Evolutionary conservation across 2,797 vertebrate genomes (phyloP), one percentile per base, ranked within the genome.

Genomic region (Emys orbicularis): DNA sequence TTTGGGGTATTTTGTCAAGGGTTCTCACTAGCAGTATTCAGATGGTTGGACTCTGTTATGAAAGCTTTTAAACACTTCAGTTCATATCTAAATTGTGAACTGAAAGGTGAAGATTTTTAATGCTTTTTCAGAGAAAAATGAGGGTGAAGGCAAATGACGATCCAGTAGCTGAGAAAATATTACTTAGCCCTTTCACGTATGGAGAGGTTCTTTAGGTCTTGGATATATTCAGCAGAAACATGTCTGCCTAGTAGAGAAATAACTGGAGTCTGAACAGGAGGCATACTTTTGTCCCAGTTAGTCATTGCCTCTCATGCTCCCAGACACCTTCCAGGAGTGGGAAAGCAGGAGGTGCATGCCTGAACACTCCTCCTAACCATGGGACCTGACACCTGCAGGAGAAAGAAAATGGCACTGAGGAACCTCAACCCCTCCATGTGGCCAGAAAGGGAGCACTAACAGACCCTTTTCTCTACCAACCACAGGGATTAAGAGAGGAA

Each of bases 11-110:
- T 93, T 95, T 93, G 94, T 72, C 53, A 88, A 49, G 25, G 76
- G 56, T 56, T 84, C 18, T 50, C 83, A 15, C 31, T 65, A 1
- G 49, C 31, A 31, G 3, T 27, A 1, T 87, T 88, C 50, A 87
- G 19, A 8, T 65, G 18, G 68, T 89, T 86, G 76, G 59, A 77
- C 90, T 97, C 37, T 89, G 23, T 81, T 83, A 68, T 83, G 81
- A 29, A 83, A 47, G 25, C 50, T 84, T 83, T 93, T 93, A 95
- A 96, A 94, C 95, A 87, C 89, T 87, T 41, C 81, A 91, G 4
- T 29, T 90, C 80, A 77, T 90, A 1, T 87, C 8, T 89, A 41
- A 29, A 61, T 7, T 76, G 86, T 84, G 90, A 92, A 29, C 56
- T 4, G 34, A 72, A 86, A 74, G 6, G 7, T n/a, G 47, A 65